A percentile compares a stretch with the other conserved stretches of the same genome.
Evolutionary conservation across 2,797 vertebrate genomes (phyloP).

Genomic region (Babyrousa celebensis): DNA sequence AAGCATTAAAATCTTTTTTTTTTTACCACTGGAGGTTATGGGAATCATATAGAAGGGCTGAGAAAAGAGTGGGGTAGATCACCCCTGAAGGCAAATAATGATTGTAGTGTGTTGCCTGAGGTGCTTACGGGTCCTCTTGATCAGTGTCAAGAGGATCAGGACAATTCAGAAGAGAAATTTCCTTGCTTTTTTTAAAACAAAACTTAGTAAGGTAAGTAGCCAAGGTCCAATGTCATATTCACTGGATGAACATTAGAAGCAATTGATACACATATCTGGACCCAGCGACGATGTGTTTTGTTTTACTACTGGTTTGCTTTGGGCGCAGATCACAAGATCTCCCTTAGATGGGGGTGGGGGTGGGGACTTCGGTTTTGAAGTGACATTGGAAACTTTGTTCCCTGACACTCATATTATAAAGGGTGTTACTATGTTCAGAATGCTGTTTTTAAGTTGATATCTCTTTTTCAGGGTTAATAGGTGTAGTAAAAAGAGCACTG

Average conservation of each 20-base stretch:
- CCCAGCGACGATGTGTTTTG: constrained; percentile 21
- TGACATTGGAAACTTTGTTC: constrained; percentile 17
- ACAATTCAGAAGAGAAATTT: constrained; percentile 34
- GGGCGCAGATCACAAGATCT: not conserved
- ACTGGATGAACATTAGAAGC: constrained; percentile 6
- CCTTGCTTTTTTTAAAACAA: constrained; percentile 22
- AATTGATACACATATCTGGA: not conserved
- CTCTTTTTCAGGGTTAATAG: constrained; percentile 5
- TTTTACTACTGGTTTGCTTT: constrained; percentile 39
- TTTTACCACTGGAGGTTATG: not conserved
- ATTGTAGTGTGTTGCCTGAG: not conserved
- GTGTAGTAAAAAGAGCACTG: not conserved
- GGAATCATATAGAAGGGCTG: not conserved
- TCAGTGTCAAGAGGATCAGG: constrained; percentile 32
- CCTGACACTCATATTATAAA: not conserved
- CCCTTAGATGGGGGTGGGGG: not conserved
- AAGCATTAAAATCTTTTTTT: constrained; percentile 11
- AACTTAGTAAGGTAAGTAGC: not conserved
- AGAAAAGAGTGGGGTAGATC: not conserved
- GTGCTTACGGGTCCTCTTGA: not conserved
- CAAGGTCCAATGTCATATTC: not conserved
- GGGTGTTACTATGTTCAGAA: not conserved
- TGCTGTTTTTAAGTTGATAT: constrained; percentile 48
- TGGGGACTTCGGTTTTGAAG: not conserved
- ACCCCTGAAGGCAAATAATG: constrained; percentile 35